Evolutionary conservation across 2,113 vertebrate species (phyloP).

Genomic region (Zosterops borbonicus): DNA sequence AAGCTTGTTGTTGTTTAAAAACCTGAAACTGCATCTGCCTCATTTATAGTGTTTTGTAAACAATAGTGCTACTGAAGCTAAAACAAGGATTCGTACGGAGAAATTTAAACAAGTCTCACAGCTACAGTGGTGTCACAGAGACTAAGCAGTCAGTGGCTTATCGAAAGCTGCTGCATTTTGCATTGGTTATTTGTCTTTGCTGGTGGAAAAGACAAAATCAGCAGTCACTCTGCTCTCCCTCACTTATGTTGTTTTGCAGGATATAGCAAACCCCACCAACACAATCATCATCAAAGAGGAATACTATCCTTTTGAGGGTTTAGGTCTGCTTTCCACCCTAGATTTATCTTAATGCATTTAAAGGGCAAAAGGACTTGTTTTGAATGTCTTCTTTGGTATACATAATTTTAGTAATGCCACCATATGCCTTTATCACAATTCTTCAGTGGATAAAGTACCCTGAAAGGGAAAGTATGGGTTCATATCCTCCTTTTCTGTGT

Average conservation of each 20-base stretch:
- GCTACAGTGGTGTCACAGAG: not conserved
- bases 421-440: not conserved
- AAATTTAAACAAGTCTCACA: not conserved
- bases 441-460: not conserved
- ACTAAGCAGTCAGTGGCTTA: not conserved
- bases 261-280: not conserved
- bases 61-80: not conserved
- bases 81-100: not conserved
- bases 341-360: not conserved
- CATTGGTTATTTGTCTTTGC: not conserved
- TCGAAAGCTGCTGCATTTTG: fast-evolving
- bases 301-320: not conserved
- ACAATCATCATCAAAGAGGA: not conserved
- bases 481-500: not conserved
- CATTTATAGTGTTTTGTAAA: not conserved
- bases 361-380: not conserved
- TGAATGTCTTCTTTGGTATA: not conserved
- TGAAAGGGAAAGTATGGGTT: not conserved
- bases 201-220: not conserved
- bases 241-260: not conserved
- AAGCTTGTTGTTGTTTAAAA: not conserved
- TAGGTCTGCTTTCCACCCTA: not conserved
- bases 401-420: not conserved
- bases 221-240: not conserved
- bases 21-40: not conserved